A percentile compares a stretch with the other conserved stretches of the same genome.
Evolutionary conservation across 2,113 vertebrate species (phyloP).

Genomic region (Brachyhypopomus occidentalis): DNA sequence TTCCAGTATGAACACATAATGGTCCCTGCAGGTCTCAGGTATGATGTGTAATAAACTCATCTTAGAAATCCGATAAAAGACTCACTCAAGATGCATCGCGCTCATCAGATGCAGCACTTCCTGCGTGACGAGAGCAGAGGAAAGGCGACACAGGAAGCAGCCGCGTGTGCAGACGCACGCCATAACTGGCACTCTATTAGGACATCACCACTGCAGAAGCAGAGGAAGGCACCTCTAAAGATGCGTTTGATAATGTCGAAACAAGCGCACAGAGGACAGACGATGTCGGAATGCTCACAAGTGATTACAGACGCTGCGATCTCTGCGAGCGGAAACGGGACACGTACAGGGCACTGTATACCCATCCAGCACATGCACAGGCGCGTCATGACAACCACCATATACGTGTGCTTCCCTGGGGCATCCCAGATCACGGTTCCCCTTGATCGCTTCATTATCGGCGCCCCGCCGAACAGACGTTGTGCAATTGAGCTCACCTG

Average conservation of each 20-base stretch:
- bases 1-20: not conserved
- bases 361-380: not conserved
- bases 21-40: not conserved
- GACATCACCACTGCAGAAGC: not conserved
- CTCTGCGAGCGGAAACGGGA: not conserved
- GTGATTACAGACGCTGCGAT: not conserved
- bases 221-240: not conserved
- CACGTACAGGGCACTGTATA: not conserved
- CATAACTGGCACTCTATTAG: not conserved
- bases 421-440: not conserved
- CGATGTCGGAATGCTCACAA: not conserved
- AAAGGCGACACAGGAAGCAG: no score
- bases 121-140: no score
- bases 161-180: not conserved
- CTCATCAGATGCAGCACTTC: no score
- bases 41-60: not conserved
- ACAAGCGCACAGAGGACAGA: not conserved
- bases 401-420: not conserved
- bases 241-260: not conserved
- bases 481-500: conserved; percentile 2
- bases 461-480: not conserved
- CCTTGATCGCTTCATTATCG: not conserved
- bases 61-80: not conserved
- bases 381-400: not conserved
- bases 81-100: no score